Conservation (phyloP, 2,797 vertebrate genomes). For the Tamandua tetradactyla region DNA sequence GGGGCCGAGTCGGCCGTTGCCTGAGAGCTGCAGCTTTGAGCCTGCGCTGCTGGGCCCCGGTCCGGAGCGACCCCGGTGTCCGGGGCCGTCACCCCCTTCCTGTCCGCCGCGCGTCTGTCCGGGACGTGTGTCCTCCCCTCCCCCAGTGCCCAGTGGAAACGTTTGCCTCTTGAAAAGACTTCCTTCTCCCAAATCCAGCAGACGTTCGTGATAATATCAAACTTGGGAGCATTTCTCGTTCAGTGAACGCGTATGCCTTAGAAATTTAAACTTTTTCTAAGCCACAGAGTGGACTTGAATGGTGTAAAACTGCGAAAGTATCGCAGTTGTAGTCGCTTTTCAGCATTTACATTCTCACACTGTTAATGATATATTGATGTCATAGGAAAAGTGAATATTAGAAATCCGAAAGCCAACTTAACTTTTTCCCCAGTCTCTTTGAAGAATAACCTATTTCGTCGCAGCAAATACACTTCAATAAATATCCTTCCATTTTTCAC, state of each 20-base stretch:
- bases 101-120: background rate
- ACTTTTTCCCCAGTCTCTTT: background rate
- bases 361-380: background rate
- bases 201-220: background rate
- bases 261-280: background rate
- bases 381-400: background rate
- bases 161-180: background rate
- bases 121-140: background rate
- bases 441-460: background rate
- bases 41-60: too few relatives aligned
- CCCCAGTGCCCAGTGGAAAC: background rate
- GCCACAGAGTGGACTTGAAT: background rate
- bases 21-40: background rate
- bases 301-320: background rate
- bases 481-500: background rate
- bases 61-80: too few relatives aligned
- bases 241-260: background rate
- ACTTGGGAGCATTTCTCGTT: background rate
- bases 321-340: background rate
- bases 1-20: background rate
- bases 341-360: constrained; percentile 11
- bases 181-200: background rate
- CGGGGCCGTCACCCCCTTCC: too few relatives aligned
- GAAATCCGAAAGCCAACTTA: background rate
- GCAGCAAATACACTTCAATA: background rate